Conservation (phyloP, 1,140 invertebrate species). For the Drosophila bifasciata region DNA sequence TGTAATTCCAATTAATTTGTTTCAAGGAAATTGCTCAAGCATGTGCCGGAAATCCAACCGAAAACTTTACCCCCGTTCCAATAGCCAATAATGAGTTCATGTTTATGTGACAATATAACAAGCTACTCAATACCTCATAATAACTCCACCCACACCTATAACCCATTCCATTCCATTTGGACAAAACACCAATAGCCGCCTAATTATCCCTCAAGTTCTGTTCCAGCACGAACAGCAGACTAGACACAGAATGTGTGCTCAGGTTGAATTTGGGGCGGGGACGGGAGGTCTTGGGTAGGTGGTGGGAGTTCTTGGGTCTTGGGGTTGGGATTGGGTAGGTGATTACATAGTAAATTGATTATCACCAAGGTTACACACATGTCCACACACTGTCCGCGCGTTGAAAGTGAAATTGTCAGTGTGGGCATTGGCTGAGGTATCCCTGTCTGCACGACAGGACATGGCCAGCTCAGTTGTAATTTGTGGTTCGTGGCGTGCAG, state of each 20-base stretch:
- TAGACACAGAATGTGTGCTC: slow-evolving; percentile 29
- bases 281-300: background rate
- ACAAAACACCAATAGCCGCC: slow-evolving; percentile 6
- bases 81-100: slow-evolving; percentile 21
- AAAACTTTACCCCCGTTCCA: background rate
- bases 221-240: slow-evolving; percentile 47
- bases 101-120: slow-evolving; percentile 43
- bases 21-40: slow-evolving; percentile 2
- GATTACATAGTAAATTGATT: slow-evolving; percentile 62
- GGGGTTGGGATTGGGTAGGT: slow-evolving; percentile 21
- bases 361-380: slow-evolving; percentile 74
- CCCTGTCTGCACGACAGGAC: slow-evolving; percentile 1
- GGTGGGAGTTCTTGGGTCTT: slow-evolving; percentile 1
- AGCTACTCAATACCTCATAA: slow-evolving; percentile 36
- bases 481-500: slow-evolving; percentile 54
- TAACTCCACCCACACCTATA: slow-evolving; percentile 6
- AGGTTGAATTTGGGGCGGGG: background rate
- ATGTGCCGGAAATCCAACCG: background rate
- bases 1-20: background rate
- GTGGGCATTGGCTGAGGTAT: slow-evolving; percentile 5
- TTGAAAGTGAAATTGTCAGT: slow-evolving; percentile 31
- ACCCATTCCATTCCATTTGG: background rate
- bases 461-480: slow-evolving; percentile 44
- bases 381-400: slow-evolving; percentile 58
- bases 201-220: slow-evolving; percentile 35